Evolutionary conservation across 2,888 invertebrate species (phyloP).

Genomic region (Zaprionus obscuricornis): DNA sequence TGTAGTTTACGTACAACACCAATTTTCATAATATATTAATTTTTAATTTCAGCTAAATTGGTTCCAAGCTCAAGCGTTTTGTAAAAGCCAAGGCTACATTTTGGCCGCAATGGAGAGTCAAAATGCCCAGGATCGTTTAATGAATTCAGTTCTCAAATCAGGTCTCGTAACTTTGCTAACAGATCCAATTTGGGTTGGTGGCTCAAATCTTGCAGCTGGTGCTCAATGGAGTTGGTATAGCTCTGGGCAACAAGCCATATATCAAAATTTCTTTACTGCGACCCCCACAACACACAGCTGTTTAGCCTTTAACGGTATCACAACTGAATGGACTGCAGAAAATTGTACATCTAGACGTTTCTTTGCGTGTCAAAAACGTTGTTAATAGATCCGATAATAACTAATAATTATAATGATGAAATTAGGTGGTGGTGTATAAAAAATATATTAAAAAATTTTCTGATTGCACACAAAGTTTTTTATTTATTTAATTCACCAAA

Average conservation of each 20-base stretch:
- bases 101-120: constrained; percentile 13
- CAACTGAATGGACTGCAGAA: constrained; percentile 12
- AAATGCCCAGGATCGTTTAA: background rate
- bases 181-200: constrained; percentile 24
- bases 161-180: background rate
- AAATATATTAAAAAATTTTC: constrained; percentile 10
- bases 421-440: background rate
- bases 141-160: background rate
- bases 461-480: constrained; percentile 9
- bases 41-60: constrained; percentile 20
- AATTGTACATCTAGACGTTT: constrained; percentile 18
- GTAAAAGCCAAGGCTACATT: background rate
- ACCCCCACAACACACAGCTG: constrained; percentile 3
- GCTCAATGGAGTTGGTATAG: constrained; percentile 20
- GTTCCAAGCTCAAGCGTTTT: constrained; percentile 27
- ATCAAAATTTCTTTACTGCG: background rate
- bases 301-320: background rate
- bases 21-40: background rate
- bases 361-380: constrained; percentile 27
- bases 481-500: background rate
- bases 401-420: background rate
- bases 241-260: background rate
- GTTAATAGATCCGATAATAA: no score
- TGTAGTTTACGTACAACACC: no score
- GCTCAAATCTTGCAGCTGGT: constrained; percentile 19